A percentile compares a stretch with the other conserved stretches of the same genome.
Evolutionary conservation across 2,797 vertebrate genomes (phyloP).

Genomic region (Sebastes matsubarae): DNA sequence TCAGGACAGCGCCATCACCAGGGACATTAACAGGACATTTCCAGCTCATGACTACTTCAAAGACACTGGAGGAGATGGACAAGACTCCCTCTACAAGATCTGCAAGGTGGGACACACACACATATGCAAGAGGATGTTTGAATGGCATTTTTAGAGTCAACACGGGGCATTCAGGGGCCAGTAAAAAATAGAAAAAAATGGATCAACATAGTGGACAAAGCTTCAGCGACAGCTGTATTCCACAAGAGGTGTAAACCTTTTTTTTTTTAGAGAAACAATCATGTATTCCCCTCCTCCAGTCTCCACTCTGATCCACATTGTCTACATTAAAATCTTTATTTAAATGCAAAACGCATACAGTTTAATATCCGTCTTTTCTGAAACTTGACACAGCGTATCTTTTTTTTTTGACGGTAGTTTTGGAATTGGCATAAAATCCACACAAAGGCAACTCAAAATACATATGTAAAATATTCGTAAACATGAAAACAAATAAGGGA

Average conservation of each 20-base stretch:
- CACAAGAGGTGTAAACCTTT: not conserved
- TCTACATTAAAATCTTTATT: not conserved
- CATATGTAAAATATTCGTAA: not conserved
- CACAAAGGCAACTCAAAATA: not conserved
- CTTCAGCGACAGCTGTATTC: not conserved
- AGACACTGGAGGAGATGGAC: constrained; percentile 98
- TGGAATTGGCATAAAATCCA: not conserved
- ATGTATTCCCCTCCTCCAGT: not conserved
- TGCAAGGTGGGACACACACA: constrained; percentile 89
- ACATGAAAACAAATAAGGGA: not conserved
- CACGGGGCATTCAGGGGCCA: not conserved
- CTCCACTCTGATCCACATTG: not conserved
- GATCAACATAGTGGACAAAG: not conserved
- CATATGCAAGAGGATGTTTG: not conserved
- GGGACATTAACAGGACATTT: constrained; percentile 98
- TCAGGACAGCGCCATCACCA: constrained; percentile 98
- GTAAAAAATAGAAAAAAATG: not conserved
- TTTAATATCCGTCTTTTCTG: not conserved
- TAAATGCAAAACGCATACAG: not conserved
- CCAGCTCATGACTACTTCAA: constrained; percentile 99
- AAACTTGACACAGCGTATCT: not conserved
- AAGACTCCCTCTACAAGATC: constrained; percentile 99
- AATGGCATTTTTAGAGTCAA: not conserved
- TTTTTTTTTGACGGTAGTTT: not conserved
- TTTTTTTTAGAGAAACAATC: not conserved